These are phyloP conservation scores for Ciconia stormi DNA, from an alignment of 2,113 vertebrate species.

Conservation along the genomic window DNA sequence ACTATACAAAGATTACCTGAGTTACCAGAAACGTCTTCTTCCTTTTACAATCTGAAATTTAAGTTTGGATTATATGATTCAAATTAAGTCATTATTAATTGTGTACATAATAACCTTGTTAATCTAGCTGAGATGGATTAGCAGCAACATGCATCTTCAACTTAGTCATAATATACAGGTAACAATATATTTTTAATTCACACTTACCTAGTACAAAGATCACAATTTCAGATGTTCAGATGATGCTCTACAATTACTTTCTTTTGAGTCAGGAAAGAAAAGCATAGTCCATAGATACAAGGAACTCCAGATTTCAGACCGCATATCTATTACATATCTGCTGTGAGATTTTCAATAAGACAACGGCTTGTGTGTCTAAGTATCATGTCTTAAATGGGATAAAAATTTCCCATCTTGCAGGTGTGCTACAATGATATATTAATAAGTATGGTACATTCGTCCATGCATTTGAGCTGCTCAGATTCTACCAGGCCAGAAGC, in stretches of 20 bases:
- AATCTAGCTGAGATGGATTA: not conserved
- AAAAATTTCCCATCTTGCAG: not conserved
- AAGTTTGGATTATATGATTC: not conserved
- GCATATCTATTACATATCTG: fast-evolving
- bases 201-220: not conserved
- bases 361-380: not conserved
- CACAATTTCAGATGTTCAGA: not conserved
- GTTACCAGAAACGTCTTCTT: not conserved
- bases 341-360: not conserved
- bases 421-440: not conserved
- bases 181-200: not conserved
- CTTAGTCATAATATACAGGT: not conserved
- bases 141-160: not conserved
- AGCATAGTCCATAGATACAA: not conserved
- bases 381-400: not conserved
- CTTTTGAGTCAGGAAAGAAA: not conserved
- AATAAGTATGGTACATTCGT: not conserved
- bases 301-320: not conserved
- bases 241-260: not conserved
- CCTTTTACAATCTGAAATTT: not conserved
- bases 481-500: not conserved
- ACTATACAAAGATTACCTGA: not conserved
- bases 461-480: not conserved
- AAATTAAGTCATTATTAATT: not conserved
- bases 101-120: not conserved